phyloP scores from a whole-genome alignment of 2,113 vertebrate species.

The Heteronetta atricapilla region DNA sequence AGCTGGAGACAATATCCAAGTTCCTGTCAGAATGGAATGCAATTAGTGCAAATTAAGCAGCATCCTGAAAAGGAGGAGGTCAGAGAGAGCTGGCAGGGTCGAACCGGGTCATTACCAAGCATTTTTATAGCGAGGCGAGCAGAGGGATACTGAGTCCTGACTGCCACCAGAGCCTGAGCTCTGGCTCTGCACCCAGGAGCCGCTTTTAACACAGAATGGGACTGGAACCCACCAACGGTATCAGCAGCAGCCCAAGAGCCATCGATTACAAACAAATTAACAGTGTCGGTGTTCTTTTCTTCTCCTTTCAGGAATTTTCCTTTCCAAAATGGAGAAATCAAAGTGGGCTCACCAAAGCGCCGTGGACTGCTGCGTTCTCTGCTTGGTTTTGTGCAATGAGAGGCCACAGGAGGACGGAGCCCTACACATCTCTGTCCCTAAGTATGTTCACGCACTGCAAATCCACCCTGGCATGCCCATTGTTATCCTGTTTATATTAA shows the following conservation, averaged over 20 bases:
- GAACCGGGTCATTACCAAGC: conserved; percentile 85
- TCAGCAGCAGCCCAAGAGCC: not conserved
- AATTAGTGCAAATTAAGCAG: conserved; percentile 93
- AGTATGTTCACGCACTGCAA: fast-evolving
- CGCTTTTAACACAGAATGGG: not conserved
- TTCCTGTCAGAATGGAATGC: conserved; percentile 93
- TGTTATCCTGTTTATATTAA: not conserved
- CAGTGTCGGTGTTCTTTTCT: not conserved
- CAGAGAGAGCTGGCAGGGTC: conserved; percentile 83
- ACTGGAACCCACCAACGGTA: not conserved
- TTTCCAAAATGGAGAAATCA: not conserved
- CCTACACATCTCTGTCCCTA: not conserved
- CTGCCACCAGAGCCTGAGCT: not conserved
- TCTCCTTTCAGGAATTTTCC: not conserved
- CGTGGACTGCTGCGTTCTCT: fast-evolving
- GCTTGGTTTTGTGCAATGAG: not conserved
- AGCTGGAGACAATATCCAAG: conserved; percentile 82
- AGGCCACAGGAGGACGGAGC: not conserved
- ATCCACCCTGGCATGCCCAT: fast-evolving
- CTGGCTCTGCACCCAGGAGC: not conserved
- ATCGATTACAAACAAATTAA: not conserved
- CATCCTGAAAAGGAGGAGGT: conserved; percentile 84
- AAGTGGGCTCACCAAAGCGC: not conserved
- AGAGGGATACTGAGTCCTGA: conserved; percentile 42
- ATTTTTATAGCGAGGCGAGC: conserved; percentile 72